Percentiles rank a stretch among this genome's conserved stretches.
phyloP scores from a whole-genome alignment of 2,888 invertebrate genomes.

The Ametastegia equiseti region DNA sequence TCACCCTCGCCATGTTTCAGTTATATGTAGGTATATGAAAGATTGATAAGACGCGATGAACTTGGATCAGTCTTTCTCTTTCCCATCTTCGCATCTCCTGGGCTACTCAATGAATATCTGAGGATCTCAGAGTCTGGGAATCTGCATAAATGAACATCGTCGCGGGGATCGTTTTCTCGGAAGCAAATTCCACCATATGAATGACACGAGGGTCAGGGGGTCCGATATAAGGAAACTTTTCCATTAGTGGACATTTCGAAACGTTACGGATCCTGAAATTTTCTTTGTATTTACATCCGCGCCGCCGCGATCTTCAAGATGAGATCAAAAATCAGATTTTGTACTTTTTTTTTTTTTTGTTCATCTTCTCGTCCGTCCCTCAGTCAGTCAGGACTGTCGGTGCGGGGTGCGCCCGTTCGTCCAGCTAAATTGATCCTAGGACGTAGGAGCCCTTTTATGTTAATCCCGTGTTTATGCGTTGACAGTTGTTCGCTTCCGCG shows the following conservation, averaged over 20 bases:
- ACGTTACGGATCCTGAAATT: slow-evolving; percentile 22
- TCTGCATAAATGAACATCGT: slow-evolving; percentile 11
- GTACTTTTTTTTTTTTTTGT: not conserved
- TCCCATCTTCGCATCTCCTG: not conserved
- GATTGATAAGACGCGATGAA: not conserved
- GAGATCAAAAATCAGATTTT: slow-evolving; percentile 36
- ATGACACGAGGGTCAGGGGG: not conserved
- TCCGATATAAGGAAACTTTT: slow-evolving; percentile 11
- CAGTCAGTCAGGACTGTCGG: no score
- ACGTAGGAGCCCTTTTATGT: slow-evolving; percentile 67
- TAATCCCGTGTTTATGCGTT: slow-evolving; percentile 72
- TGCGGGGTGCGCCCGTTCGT: not conserved
- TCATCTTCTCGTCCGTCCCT: not conserved
- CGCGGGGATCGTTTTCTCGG: slow-evolving; percentile 18
- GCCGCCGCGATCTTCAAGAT: slow-evolving; percentile 30
- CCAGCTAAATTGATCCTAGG: slow-evolving; percentile 54
- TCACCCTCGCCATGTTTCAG: no score
- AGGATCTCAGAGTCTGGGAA: not conserved
- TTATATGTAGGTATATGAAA: no score
- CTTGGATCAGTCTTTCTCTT: not conserved
- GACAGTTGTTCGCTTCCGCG: slow-evolving; percentile 72
- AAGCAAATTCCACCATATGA: slow-evolving; percentile 17
- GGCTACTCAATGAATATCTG: slow-evolving; percentile 11
- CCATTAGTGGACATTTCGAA: slow-evolving; percentile 47
- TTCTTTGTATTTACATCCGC: slow-evolving; percentile 28